Percentiles rank a stretch among this genome's conserved stretches.
These are phyloP conservation scores for Pangasianodon gigas DNA, from an alignment of 2,113 vertebrate species.

Conservation along the genomic window DNA sequence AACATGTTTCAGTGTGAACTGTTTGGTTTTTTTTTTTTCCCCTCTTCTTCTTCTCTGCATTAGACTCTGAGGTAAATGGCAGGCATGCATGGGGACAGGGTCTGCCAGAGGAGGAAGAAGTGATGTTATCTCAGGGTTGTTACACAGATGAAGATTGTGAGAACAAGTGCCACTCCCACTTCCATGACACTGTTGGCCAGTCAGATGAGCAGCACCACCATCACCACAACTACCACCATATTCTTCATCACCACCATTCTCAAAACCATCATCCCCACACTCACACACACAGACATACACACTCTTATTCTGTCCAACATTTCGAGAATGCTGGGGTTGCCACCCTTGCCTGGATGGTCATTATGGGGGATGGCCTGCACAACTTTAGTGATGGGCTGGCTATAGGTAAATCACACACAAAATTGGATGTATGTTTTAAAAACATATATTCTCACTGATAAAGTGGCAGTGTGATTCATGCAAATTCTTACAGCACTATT, in stretches of 20 bases:
- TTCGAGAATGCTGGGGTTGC: conserved; percentile 91
- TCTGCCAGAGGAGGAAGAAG: conserved; percentile 88
- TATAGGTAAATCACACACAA: conserved; percentile 74
- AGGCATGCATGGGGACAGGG: conserved; percentile 48
- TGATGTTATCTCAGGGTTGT: conserved; percentile 85
- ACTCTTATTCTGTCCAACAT: conserved; percentile 89
- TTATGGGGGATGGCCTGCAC: conserved; percentile 96
- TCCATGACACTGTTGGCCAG: conserved; percentile 93
- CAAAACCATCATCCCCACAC: conserved; percentile 98
- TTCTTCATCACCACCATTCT: conserved; percentile 96
- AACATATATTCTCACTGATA: neutral
- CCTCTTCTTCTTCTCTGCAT: conserved; percentile 28
- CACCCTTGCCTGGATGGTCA: conserved; percentile 96
- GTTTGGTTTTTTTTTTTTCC: neutral
- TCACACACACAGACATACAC: conserved; percentile 90
- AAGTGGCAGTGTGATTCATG: neutral
- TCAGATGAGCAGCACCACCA: conserved; percentile 91
- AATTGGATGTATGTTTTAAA: neutral
- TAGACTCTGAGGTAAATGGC: conserved; percentile 69
- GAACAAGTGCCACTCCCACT: conserved; percentile 97
- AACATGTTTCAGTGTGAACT: neutral
- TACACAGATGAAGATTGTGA: conserved; percentile 87
- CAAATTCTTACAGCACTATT: neutral
- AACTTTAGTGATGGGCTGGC: conserved; percentile 96
- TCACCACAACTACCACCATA: conserved; percentile 98